Percentiles rank a stretch among this genome's conserved stretches.
Evolutionary conservation across 2,113 vertebrate species (phyloP).

Genomic region (Hepsetus odoe): DNA sequence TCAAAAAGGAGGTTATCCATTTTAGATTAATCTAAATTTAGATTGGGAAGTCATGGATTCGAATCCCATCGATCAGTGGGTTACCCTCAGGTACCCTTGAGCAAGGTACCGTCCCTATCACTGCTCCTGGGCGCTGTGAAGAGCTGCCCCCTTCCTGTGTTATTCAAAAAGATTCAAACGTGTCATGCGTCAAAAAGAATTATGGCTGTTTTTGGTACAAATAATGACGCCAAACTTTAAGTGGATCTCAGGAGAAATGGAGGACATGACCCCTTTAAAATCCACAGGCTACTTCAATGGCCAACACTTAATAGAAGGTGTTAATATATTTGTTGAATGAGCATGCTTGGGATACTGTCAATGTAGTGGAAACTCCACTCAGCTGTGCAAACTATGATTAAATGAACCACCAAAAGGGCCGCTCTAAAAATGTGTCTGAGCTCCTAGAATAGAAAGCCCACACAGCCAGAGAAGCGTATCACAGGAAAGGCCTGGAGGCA

Average conservation of each 20-base stretch:
- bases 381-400: constrained; percentile 21
- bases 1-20: too few relatives aligned
- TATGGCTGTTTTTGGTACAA: not conserved
- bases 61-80: too few relatives aligned
- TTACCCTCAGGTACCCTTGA: too few relatives aligned
- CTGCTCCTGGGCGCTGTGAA: too few relatives aligned
- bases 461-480: constrained; percentile 18
- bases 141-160: too few relatives aligned
- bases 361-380: constrained; percentile 12
- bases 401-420: not conserved
- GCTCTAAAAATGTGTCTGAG: constrained; percentile 4
- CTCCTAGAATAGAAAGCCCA: not conserved
- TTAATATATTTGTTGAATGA: constrained; percentile 30
- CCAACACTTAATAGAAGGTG: constrained; percentile 13
- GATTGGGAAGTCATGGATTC: too few relatives aligned
- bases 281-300: not conserved
- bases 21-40: too few relatives aligned
- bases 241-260: not conserved
- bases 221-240: not conserved
- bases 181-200: not conserved
- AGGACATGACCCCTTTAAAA: not conserved
- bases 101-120: too few relatives aligned
- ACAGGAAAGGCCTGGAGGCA: constrained; percentile 16
- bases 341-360: not conserved
- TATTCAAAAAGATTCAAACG: too few relatives aligned